These are phyloP conservation scores for Aculops lycopersici DNA, from an alignment of 1,140 invertebrate species.

Conservation along the genomic window DNA sequence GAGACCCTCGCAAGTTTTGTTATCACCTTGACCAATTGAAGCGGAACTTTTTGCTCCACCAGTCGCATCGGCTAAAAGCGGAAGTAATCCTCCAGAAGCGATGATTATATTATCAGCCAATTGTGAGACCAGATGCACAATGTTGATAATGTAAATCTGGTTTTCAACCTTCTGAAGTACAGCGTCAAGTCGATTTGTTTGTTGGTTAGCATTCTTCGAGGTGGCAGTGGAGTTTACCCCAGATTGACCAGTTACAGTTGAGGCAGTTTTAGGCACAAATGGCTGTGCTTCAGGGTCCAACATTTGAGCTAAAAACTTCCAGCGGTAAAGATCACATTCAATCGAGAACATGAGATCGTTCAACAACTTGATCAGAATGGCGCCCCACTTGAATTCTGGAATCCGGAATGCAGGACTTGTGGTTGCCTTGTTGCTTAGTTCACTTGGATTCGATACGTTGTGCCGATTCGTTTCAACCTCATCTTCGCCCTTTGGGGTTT, in stretches of 20 bases:
- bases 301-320: conserved; percentile 27
- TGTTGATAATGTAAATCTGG: conserved; percentile 95
- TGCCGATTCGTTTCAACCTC: conserved; percentile 5
- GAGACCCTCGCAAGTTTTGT: conserved; percentile 6
- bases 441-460: conserved; percentile 3
- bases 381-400: conserved; percentile 97
- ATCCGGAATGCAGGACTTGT: conserved; percentile 85
- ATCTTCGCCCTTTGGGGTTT: no score
- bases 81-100: conserved; percentile 81
- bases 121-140: conserved; percentile 92
- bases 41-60: conserved; percentile 1
- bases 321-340: conserved; percentile 85
- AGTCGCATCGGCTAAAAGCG: conserved; percentile 79
- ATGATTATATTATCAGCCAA: conserved; percentile 94
- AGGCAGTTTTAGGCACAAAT: neutral
- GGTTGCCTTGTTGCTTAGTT: conserved; percentile 25
- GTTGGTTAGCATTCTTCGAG: neutral
- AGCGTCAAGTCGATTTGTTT: conserved; percentile 5
- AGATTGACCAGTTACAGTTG: neutral
- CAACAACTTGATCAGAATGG: conserved; percentile 77
- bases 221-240: neutral
- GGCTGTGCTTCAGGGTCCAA: neutral
- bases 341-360: conserved; percentile 86
- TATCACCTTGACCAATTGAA: neutral
- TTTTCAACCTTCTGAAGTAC: conserved; percentile 28